Base-by-base conservation (phyloP, 2,888 invertebrate genomes). In the Formica aserva region DNA sequence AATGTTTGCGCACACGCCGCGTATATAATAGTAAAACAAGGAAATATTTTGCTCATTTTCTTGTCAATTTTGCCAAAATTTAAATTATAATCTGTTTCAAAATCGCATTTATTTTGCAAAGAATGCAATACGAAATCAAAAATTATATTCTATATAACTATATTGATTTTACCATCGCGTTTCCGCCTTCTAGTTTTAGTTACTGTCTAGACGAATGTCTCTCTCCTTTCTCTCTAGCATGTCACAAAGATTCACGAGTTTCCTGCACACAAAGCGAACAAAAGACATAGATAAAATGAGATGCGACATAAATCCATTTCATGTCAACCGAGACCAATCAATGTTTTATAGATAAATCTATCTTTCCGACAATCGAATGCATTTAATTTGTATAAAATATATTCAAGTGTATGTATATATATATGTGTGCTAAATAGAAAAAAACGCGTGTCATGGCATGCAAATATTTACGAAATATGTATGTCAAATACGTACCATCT, bases 261-360 rank as follows among this genome's bases (percentile, higher is more conserved):
- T 55, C 55, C 32, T 9, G 52, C 35, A 38, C n/a, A 29, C 18
- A 63, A 62, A 38, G 57, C 38, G 69, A 78, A 82, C 84, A 69
- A 84, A 82, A 63, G 74, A 45, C 13, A 5, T 5, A 45, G 62
- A 55, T 62, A 63, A 80, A 88, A 57, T 38, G 18, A 75, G 62
- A 86, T 82, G 55, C 67, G 63, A 82, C 63, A 63, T 66, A 22
- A 55, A 55, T 18, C n/a, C 35, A 13, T 52, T n/a, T 62, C 22
- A 62, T 22, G 29, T 65, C 75, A 35, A 35, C 6, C 26, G 6
- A 66, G 26, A 52, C 3, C 26, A 41, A 76, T 52, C 35, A 66
- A 83, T 80, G 71, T 80, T 72, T 83, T 82, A 65, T 67, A 3
- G 48, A 45, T 66, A 82, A 72, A 83, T 88, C 67, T 52, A 83